These are phyloP conservation scores for Halichoeres trimaculatus DNA, from an alignment of 2,113 vertebrate species.

Conservation along the genomic window DNA sequence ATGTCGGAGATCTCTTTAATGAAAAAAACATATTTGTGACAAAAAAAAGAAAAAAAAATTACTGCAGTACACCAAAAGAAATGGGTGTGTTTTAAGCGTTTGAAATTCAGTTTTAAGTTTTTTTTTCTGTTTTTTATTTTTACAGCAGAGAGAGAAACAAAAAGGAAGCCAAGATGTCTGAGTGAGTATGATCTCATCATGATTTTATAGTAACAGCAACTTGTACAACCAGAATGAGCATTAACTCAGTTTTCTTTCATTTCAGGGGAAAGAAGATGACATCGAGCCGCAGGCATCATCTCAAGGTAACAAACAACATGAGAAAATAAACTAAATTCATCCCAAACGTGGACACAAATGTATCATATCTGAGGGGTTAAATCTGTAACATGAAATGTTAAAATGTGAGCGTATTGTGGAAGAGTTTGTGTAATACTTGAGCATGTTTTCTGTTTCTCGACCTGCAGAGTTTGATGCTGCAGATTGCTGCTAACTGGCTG, in stretches of 20 bases:
- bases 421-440: too few species aligned
- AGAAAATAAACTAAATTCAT: not conserved
- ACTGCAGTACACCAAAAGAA: too few species aligned
- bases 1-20: too few species aligned
- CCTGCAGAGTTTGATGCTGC: slow-evolving; percentile 91
- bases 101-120: too few species aligned
- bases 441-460: not conserved
- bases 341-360: too few species aligned
- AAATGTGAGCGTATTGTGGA: too few species aligned
- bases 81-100: too few species aligned
- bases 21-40: too few species aligned
- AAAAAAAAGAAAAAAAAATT: too few species aligned
- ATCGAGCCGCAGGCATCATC: slow-evolving; percentile 91
- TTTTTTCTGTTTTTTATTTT: not conserved
- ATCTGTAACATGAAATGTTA: too few species aligned
- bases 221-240: not conserved
- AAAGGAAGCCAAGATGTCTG: slow-evolving; percentile 76
- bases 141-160: slow-evolving; percentile 42
- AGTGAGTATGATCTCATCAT: slow-evolving; percentile 73
- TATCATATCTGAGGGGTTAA: too few species aligned
- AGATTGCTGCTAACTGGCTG: slow-evolving; percentile 86
- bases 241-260: not conserved
- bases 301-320: slow-evolving; percentile 86
- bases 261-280: slow-evolving; percentile 85
- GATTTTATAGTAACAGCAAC: too few species aligned